Evolutionary conservation across 2,888 invertebrate species (phyloP).

Genomic region (Diarsia brunnea): DNA sequence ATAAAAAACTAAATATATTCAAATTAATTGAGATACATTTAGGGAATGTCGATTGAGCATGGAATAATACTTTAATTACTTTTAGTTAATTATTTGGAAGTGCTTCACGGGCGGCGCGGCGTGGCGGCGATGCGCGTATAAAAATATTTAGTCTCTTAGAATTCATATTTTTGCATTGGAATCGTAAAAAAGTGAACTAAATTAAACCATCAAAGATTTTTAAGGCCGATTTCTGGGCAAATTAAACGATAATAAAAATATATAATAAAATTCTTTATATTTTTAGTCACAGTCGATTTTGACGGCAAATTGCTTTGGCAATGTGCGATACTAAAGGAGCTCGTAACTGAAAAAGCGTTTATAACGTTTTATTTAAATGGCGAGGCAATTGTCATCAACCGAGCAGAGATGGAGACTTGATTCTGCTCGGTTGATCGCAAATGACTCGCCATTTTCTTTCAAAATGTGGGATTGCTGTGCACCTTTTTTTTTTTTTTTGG

Average conservation of each 20-base stretch:
- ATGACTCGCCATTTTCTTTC: neutral
- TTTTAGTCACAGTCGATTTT: constrained; percentile 44
- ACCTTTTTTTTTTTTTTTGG: no score
- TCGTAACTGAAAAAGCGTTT: constrained; percentile 3
- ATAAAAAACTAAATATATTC: constrained; percentile 10
- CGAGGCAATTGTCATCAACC: no score
- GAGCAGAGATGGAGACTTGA: no score
- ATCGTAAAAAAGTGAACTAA: constrained; percentile 45
- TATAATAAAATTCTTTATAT: constrained; percentile 21
- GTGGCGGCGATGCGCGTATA: constrained; percentile 18
- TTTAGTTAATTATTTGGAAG: constrained; percentile 21
- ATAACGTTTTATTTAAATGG: constrained; percentile 1
- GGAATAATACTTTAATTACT: constrained; percentile 35
- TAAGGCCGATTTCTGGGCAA: constrained; percentile 24
- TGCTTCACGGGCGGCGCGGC: constrained; percentile 20
- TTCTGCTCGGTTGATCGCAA: neutral
- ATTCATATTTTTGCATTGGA: constrained; percentile 43
- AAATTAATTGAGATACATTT: constrained; percentile 3
- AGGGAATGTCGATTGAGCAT: neutral
- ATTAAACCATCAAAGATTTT: constrained; percentile 57
- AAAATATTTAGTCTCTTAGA: constrained; percentile 28
- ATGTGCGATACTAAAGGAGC: constrained; percentile 51
- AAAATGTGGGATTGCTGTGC: neutral
- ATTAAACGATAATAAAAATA: constrained; percentile 33
- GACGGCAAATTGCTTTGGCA: constrained; percentile 37